Base-by-base conservation (phyloP, 2,797 vertebrate species). In the Lophius americanus region DNA sequence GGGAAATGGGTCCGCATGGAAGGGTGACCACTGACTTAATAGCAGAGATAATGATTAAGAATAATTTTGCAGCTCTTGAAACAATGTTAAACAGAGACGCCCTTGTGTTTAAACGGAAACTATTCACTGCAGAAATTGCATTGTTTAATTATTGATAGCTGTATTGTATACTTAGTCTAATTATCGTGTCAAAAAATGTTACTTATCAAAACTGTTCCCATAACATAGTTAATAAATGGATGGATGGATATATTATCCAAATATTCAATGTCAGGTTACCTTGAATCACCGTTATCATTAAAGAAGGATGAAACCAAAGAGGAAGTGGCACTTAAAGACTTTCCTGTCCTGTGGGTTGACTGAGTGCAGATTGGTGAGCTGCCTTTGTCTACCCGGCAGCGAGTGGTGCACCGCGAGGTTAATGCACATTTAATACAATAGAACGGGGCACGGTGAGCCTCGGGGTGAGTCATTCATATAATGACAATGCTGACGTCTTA, bases 371-470 rank as follows among this genome's bases (percentile, higher is more conserved):
- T 14, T 57, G 39, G 14, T 56, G 10, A 42, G 57, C 37, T 35
- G 43, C 36, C 23, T 52, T 47, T 32, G 32, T 65, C 44, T 14
- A 54, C 2, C 38, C 46, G 32, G 42, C 50, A 54, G 41, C 51
- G 9, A 63, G 49, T 36, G 23, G 43, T 61, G 2, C 35, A 64
- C 14, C 23, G 10, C 55, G 47, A 65, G 58, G 42, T 68, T 59
- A 70, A 72, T 64, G 47, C 66, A 69, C 49, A 70, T 64, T 69
- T 75, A 76, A 76, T 39, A 68, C 37, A 69, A 55, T 36, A 64
- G 42, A 70, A 65, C 39, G 54, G 8, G 50, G 8, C 49, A 51
- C 0, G 2, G 3, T 50, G 32, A 79, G 60, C 64, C 66, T 10
- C 32, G 55, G 56, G 80, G 42, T 1, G 57, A 66, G 46, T 13